Evolutionary conservation across 2,113 vertebrate genomes (phyloP).

Genomic region (Notothenia coriiceps): DNA sequence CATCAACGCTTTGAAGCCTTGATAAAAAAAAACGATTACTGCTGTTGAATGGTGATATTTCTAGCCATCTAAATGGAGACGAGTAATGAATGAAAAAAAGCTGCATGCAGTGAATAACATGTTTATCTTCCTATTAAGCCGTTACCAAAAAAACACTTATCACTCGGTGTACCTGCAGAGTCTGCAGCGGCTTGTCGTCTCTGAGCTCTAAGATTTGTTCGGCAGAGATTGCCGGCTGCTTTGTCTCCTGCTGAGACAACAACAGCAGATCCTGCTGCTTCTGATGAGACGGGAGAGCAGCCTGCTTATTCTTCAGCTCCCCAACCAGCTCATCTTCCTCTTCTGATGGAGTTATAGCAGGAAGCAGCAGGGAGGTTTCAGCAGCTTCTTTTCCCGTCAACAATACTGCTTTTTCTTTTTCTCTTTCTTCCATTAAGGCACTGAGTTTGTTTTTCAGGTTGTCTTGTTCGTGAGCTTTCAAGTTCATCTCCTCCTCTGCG

Average conservation of each 20-base stretch:
- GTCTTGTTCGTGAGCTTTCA: conserved; percentile 67
- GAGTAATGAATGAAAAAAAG: not conserved
- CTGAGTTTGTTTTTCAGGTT: conserved; percentile 62
- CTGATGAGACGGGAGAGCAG: conserved; percentile 66
- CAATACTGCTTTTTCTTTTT: conserved; percentile 24
- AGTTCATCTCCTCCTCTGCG: conserved; percentile 67
- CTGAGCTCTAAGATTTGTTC: conserved; percentile 59
- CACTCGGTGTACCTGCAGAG: conserved; percentile 50
- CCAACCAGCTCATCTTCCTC: conserved; percentile 63
- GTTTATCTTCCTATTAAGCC: not conserved
- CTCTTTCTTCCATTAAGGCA: conserved; percentile 63
- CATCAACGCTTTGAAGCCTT: too few relatives aligned
- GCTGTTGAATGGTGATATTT: not conserved
- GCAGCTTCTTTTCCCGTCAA: conserved; percentile 17
- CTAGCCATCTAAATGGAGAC: not conserved
- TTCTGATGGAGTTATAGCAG: conserved; percentile 13
- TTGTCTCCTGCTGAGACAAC: conserved; percentile 78
- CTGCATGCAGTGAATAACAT: not conserved
- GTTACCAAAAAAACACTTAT: not conserved
- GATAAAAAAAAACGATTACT: not conserved
- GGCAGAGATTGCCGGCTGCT: conserved; percentile 60
- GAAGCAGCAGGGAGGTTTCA: conserved; percentile 25
- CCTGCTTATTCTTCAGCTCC: conserved; percentile 68
- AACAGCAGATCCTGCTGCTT: conserved; percentile 77
- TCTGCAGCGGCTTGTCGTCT: conserved; percentile 48